Evolutionary conservation across 2,113 vertebrate species (phyloP), one percentile per base, ranked within the genome.

Genomic region (Hyperopisus bebe): DNA sequence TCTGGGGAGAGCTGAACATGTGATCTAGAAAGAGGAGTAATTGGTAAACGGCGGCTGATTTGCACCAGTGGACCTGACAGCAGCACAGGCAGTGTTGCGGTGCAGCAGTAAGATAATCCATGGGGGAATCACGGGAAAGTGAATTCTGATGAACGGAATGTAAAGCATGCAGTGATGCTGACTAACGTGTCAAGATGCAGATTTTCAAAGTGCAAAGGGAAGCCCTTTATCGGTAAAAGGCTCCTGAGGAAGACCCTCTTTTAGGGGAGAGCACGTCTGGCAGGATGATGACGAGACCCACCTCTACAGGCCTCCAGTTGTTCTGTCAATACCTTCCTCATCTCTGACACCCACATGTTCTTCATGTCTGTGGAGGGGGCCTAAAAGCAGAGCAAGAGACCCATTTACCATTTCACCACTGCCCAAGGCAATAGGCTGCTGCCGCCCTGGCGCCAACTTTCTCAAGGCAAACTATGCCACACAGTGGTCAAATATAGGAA

Each of bases 281-380:
- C 88, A 9, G n/a, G 6, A 7, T 13, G 70, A 21, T n/a, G 53
- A 8, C 0, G 6, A 42, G 19, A 17, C 50, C 53, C 53, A 98
- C 98, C 97, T 98, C 97, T 96, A 92, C 96, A 97, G 8, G 96
- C 97, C 94, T 97, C 96, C 88, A 98, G 96, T 90, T 98, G 97
- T 90, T 97, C 97, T 4, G 97, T 96, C 91, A 99, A 94, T 90
- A 99, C 97, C 95, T 97, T 98, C 88, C 97, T 97, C 92, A 99
- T 98, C 95, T 98, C 97, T 53, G 97, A 97, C 94, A 98, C 97
- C 98, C 98, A 99, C 46, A 95, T 96, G 92, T 97, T 97, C 94
- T 98, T 99, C 95, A 97, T 94, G 90, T 99, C 97, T 94, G 98
- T 96, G 24, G 97, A 98, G 74, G 97, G 94, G 90, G 98, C 98